Percentiles rank a stretch among this genome's conserved stretches.
Conservation (phyloP, 2,113 vertebrate species). For the Desmodus rotundus region DNA sequence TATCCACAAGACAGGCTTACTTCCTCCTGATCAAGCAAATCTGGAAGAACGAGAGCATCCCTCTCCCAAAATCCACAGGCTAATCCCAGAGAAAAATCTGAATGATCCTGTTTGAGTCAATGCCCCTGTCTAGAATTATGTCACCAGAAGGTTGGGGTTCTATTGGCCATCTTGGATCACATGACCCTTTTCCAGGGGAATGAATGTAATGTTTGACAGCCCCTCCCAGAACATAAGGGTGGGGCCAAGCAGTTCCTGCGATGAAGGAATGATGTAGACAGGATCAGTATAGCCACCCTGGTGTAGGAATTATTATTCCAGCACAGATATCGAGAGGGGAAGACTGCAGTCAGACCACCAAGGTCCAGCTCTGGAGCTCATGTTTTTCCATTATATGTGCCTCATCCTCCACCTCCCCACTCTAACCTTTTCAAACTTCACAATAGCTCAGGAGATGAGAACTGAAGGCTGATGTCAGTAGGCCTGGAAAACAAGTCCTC, state of each 20-base stretch:
- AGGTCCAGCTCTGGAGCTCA: neutral
- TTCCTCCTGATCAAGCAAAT: neutral
- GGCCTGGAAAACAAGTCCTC: neutral
- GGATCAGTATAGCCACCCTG: neutral
- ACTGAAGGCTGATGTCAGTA: neutral
- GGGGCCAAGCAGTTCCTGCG: neutral
- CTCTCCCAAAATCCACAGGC: neutral
- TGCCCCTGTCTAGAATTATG: neutral
- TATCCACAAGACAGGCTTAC: neutral
- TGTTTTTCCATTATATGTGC: neutral
- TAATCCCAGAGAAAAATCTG: neutral
- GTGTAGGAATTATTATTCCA: too few species aligned
- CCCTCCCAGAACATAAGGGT: neutral
- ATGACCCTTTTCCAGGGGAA: neutral
- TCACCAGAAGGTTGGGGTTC: neutral
- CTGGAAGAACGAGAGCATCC: neutral
- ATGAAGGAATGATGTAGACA: neutral
- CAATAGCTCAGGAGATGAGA: neutral
- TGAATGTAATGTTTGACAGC: neutral
- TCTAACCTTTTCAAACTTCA: neutral
- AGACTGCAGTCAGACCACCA: neutral
- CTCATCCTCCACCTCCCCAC: neutral
- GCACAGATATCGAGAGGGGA: neutral
- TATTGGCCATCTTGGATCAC: neutral
- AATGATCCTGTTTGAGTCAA: neutral